Percentiles rank a stretch among this genome's conserved stretches.
Conservation (phyloP, 1,140 invertebrate genomes). For the Melanaphis sacchari region DNA sequence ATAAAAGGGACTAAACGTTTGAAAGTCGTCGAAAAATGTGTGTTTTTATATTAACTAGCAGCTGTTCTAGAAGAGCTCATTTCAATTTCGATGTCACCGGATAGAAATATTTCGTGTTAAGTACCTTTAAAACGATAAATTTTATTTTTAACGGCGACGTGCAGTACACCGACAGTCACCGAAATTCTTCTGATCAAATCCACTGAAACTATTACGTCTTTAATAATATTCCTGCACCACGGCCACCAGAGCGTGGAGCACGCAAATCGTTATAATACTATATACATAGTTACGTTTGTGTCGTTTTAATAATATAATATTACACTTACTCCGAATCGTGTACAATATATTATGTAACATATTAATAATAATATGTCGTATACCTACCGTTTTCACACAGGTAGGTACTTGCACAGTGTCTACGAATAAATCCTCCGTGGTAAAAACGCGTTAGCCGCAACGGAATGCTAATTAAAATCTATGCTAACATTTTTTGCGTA, state of each 20-base stretch:
- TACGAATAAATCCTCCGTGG: neutral
- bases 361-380: neutral
- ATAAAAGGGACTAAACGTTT: neutral
- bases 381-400: neutral
- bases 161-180: neutral
- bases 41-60: neutral
- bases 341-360: neutral
- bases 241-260: neutral
- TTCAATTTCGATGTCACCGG: neutral
- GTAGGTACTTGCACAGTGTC: neutral
- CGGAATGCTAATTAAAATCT: neutral
- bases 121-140: no score
- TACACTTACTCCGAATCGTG: neutral
- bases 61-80: neutral
- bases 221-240: neutral
- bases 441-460: neutral
- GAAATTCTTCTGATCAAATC: neutral
- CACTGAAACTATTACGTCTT: neutral
- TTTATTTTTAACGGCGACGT: neutral
- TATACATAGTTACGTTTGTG: neutral
- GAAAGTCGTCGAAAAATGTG: neutral
- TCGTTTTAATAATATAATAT: neutral
- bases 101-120: neutral
- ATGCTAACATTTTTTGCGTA: neutral
- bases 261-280: neutral